A percentile compares a stretch with the other conserved stretches of the same genome.
Conservation (phyloP, 2,797 vertebrate species). For the Anisognathus igniventris region DNA sequence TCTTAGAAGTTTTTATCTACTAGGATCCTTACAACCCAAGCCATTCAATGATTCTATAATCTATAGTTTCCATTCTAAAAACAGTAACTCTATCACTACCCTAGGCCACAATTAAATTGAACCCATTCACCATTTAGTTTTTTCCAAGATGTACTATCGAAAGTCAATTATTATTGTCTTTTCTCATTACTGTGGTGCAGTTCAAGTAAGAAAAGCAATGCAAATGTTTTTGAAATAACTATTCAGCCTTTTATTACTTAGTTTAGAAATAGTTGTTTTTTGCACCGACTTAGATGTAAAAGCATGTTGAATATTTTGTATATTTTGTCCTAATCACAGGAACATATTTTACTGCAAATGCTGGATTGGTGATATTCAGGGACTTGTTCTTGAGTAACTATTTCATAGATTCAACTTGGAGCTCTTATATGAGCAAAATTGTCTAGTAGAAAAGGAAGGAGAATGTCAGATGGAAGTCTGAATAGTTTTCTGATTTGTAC, state of each 20-base stretch:
- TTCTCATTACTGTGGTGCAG: background rate
- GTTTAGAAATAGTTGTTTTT: background rate
- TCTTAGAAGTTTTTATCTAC: background rate
- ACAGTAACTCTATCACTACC: background rate
- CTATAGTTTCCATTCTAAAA: background rate
- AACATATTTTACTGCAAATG: background rate
- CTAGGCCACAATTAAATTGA: background rate
- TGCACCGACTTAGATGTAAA: background rate
- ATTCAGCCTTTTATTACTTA: background rate
- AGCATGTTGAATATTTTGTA: background rate
- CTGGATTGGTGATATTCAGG: background rate
- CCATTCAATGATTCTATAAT: background rate
- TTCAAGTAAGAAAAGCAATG: background rate
- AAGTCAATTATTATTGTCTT: background rate
- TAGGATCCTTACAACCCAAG: background rate
- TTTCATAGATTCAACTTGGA: background rate
- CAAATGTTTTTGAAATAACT: background rate
- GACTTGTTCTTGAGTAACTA: background rate
- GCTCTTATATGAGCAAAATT: background rate
- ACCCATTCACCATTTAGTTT: background rate
- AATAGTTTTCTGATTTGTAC: background rate
- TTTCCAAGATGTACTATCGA: background rate
- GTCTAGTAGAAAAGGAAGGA: background rate
- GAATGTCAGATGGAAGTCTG: background rate
- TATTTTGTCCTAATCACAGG: background rate